phyloP scores from a whole-genome alignment of 2,888 invertebrate species.

The Galeopsomyia nigrocyanea region DNA sequence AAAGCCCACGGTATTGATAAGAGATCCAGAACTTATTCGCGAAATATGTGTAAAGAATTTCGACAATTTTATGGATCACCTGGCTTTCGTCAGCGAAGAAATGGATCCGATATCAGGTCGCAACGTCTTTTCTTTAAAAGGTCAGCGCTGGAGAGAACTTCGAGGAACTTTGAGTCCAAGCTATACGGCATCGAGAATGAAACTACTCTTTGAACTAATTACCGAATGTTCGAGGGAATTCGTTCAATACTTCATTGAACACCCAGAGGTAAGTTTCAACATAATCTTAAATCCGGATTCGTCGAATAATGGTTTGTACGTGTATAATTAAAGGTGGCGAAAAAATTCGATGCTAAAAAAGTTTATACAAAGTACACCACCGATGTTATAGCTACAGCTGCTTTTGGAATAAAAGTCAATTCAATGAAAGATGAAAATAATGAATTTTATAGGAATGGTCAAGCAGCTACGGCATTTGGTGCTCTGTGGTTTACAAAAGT shows the following conservation, averaged over 20 bases:
- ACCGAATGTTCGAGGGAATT: conserved; percentile 58
- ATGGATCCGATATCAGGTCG: conserved; percentile 55
- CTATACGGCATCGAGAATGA: conserved; percentile 74
- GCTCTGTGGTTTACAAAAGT: conserved; percentile 38
- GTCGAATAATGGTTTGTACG: not conserved
- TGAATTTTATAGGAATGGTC: conserved; percentile 24
- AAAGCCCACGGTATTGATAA: conserved; percentile 53
- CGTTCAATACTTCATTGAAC: conserved; percentile 51
- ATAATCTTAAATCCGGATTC: too few species aligned
- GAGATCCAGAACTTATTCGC: conserved; percentile 59
- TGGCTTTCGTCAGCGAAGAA: conserved; percentile 50
- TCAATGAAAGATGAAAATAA: conserved; percentile 69
- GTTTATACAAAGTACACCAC: conserved; percentile 71
- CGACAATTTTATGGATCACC: conserved; percentile 56
- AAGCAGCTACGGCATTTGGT: not conserved
- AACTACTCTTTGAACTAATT: conserved; percentile 65
- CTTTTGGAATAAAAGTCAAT: conserved; percentile 72
- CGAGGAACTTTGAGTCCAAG: conserved; percentile 71
- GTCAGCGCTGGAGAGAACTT: conserved; percentile 69
- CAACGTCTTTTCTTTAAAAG: conserved; percentile 56
- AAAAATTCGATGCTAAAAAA: conserved; percentile 68
- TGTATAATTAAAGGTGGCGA: conserved; percentile 34
- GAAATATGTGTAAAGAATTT: conserved; percentile 56
- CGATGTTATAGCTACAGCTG: conserved; percentile 74
- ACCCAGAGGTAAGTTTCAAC: conserved; percentile 25